Percentiles rank a stretch among this genome's conserved stretches.
Evolutionary conservation across 92 coral and sea anemone genomes (phyloP).

Genomic region (Pocillopora grandis): DNA sequence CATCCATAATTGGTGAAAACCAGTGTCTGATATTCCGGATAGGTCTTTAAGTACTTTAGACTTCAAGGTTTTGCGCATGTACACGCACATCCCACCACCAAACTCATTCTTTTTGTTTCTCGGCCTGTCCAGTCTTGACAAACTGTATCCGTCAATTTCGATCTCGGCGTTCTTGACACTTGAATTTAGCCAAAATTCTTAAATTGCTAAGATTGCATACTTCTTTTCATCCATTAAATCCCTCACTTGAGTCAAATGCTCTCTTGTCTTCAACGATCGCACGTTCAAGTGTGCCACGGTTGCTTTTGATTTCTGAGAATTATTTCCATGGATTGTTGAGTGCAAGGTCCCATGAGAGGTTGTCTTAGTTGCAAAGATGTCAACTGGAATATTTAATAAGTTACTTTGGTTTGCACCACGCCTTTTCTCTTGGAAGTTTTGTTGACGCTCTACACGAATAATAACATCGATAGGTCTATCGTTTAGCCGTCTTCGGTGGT

Average conservation of each 20-base stretch:
- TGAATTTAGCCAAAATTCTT: slow-evolving; percentile 25
- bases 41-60: too few relatives aligned
- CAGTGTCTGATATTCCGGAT: not conserved
- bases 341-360: not conserved
- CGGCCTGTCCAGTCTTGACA: slow-evolving; percentile 31
- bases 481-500: too few relatives aligned
- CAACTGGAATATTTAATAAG: not conserved
- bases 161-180: slow-evolving; percentile 13
- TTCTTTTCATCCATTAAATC: too few relatives aligned
- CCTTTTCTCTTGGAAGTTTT: not conserved
- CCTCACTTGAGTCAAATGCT: slow-evolving; percentile 4
- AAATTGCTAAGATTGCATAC: not conserved
- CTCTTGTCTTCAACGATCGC: slow-evolving; percentile 33
- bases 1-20: slow-evolving; percentile 41
- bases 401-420: not conserved
- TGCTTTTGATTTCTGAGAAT: too few relatives aligned
- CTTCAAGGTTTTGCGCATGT: too few relatives aligned
- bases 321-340: too few relatives aligned
- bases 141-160: slow-evolving; percentile 35
- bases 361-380: not conserved
- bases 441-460: too few relatives aligned
- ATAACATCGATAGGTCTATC: too few relatives aligned
- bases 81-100: too few relatives aligned
- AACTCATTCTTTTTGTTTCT: too few relatives aligned
- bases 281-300: too few relatives aligned